Conservation (phyloP, 2,888 invertebrate genomes). For the Ischnus inquisitorius region DNA sequence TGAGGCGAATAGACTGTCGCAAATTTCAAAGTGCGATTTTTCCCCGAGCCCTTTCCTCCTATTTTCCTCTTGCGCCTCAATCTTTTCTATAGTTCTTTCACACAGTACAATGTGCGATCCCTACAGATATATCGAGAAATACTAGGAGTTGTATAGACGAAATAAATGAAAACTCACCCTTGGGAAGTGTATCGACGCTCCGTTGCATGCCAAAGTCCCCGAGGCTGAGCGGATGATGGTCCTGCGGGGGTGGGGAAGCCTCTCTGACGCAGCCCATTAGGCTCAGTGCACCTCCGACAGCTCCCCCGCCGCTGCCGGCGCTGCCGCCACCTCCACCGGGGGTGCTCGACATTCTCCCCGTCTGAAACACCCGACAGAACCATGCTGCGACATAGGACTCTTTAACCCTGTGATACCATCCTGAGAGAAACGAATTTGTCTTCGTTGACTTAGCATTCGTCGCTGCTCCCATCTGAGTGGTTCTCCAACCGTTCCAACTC, state of each 20-base stretch:
- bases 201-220: constrained; percentile 78
- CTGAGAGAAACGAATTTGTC: constrained; percentile 72
- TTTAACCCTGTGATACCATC: constrained; percentile 77
- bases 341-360: constrained; percentile 76
- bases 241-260: constrained; percentile 88
- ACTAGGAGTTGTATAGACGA: neutral
- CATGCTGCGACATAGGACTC: constrained; percentile 78
- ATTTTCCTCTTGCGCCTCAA: constrained; percentile 21
- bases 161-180: constrained; percentile 77
- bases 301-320: constrained; percentile 84
- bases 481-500: constrained; percentile 60
- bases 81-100: neutral
- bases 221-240: constrained; percentile 84
- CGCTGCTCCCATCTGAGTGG: constrained; percentile 19
- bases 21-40: constrained; percentile 49
- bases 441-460: constrained; percentile 66
- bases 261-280: constrained; percentile 90
- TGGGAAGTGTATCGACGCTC: constrained; percentile 80
- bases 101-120: neutral
- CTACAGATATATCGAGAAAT: neutral
- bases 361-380: constrained; percentile 81
- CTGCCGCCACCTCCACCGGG: constrained; percentile 84
- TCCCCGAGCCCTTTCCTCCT: constrained; percentile 12
- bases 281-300: constrained; percentile 88
- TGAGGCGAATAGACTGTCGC: constrained; percentile 41